Evolutionary conservation across 2,797 vertebrate species (phyloP).

Genomic region (Linurgus olivaceus): DNA sequence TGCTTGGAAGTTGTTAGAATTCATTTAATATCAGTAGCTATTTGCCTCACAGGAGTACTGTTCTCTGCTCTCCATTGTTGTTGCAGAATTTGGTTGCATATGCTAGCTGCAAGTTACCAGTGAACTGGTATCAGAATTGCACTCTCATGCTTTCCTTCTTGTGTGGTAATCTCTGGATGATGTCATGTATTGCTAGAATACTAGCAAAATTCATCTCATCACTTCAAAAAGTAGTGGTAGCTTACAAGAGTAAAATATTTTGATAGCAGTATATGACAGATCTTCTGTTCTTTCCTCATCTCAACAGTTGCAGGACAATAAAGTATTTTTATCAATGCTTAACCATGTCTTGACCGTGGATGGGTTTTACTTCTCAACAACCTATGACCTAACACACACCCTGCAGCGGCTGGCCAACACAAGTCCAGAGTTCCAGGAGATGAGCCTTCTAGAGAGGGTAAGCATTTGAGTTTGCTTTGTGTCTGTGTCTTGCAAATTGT

Average conservation of each 20-base stretch:
- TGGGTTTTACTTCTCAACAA: slow-evolving; percentile 93
- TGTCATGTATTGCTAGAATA: background rate
- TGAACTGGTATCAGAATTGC: background rate
- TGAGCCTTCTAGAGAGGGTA: slow-evolving; percentile 96
- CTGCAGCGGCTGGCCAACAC: slow-evolving; percentile 94
- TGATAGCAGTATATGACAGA: background rate
- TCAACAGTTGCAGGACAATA: slow-evolving; percentile 93
- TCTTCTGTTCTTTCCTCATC: background rate
- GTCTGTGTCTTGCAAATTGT: background rate
- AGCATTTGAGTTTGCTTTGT: background rate
- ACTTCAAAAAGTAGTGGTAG: background rate
- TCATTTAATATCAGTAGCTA: background rate
- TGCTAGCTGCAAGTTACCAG: background rate
- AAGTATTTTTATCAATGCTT: slow-evolving; percentile 91
- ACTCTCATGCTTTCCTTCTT: background rate
- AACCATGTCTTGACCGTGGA: slow-evolving; percentile 88
- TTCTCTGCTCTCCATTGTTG: background rate
- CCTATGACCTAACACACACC: slow-evolving; percentile 92
- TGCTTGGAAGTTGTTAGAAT: background rate
- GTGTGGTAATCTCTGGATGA: background rate
- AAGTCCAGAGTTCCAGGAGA: slow-evolving; percentile 96
- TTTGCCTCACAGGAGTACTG: background rate
- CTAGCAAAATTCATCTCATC: background rate
- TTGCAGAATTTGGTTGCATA: background rate
- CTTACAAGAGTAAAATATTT: background rate